These are phyloP conservation scores for Xiphophorus hellerii DNA, from an alignment of 2,113 vertebrate species.

Conservation along the genomic window DNA sequence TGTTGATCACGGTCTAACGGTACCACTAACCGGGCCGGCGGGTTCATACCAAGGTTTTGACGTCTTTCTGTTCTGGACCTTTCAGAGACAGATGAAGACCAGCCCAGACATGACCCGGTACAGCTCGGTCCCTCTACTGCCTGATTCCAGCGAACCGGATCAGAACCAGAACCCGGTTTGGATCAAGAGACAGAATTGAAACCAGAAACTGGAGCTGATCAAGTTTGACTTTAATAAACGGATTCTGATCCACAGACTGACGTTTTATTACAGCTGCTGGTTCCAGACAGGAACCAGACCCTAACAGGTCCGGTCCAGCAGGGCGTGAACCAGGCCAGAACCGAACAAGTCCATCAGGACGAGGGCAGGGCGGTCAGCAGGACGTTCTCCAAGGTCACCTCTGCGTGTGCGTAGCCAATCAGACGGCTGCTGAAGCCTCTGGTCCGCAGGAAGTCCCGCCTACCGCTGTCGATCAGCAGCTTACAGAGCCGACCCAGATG, in stretches of 20 bases:
- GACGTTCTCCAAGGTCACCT: conserved; percentile 92
- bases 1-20: not conserved
- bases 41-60: not conserved
- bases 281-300: no score
- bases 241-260: no score
- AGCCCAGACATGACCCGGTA: not conserved
- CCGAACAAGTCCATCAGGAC: not conserved
- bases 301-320: no score
- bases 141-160: not conserved
- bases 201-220: not conserved
- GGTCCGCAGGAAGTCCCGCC: conserved; percentile 84
- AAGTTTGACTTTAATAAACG: conserved; percentile 1
- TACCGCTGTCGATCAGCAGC: conserved; percentile 87
- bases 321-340: no score
- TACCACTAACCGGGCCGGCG: not conserved
- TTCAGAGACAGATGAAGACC: conserved; percentile 33
- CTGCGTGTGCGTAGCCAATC: conserved; percentile 79
- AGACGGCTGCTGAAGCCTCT: conserved; percentile 82
- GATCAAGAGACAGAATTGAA: not conserved
- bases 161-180: not conserved
- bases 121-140: no score
- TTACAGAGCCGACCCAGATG: conserved; percentile 89
- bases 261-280: no score
- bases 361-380: conserved; percentile 87
- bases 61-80: conserved; percentile 27